phyloP scores from a whole-genome alignment of 1,140 invertebrate species.

The Leptoteleia sp. region DNA sequence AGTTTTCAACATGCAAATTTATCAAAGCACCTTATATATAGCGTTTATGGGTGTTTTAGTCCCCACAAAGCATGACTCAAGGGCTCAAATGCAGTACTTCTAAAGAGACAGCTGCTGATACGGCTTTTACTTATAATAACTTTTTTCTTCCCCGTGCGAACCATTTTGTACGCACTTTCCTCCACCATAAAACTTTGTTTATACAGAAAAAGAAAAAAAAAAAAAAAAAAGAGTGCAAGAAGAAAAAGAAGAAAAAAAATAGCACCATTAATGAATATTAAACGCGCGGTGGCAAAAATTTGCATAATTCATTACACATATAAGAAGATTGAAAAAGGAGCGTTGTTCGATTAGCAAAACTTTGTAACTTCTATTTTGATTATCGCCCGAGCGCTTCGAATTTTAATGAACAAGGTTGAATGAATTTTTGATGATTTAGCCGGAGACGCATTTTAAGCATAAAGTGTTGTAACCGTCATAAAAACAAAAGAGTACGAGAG shows the following conservation, averaged over 20 bases:
- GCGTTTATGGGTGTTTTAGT: too few relatives aligned
- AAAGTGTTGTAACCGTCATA: constrained; percentile 35
- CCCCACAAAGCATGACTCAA: too few relatives aligned
- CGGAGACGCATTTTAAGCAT: constrained; percentile 33
- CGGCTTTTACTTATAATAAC: too few relatives aligned
- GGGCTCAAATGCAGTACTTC: too few relatives aligned
- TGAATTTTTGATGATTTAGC: constrained; percentile 43
- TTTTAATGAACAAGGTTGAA: constrained; percentile 42
- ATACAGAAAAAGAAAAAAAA: too few relatives aligned
- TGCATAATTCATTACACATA: constrained; percentile 35
- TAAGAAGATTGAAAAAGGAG: constrained; percentile 6
- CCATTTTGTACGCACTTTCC: too few relatives aligned
- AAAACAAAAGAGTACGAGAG: constrained; percentile 44
- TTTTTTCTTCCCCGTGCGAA: too few relatives aligned
- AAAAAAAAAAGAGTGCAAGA: not conserved
- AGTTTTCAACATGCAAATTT: too few relatives aligned
- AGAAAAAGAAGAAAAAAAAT: too few relatives aligned
- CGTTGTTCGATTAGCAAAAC: constrained; percentile 16
- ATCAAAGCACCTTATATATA: too few relatives aligned
- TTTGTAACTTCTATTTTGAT: constrained; percentile 28
- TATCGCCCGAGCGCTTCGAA: constrained; percentile 24
- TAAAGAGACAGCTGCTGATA: too few relatives aligned
- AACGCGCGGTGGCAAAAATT: constrained; percentile 2
- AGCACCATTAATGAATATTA: constrained; percentile 13
- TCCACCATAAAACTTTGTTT: too few relatives aligned